Evolutionary conservation across 2,888 invertebrate species (phyloP).

Genomic region (Thysanoteuthis rhombus): DNA sequence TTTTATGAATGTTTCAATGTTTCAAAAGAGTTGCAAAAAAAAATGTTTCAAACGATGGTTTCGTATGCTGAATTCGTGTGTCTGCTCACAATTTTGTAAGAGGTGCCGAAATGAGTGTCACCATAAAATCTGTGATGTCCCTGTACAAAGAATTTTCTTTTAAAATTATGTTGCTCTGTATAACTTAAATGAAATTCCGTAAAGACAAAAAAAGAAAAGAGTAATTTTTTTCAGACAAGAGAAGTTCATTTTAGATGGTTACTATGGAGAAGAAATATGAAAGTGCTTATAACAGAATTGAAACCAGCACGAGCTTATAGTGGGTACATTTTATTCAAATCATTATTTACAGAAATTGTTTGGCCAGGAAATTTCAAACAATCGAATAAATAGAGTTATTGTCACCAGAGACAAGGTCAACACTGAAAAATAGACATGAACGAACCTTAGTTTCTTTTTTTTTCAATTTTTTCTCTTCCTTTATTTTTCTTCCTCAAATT

Average conservation of each 20-base stretch:
- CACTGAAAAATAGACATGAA: neutral
- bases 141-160: too few relatives aligned
- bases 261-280: neutral
- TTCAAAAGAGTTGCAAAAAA: too few relatives aligned
- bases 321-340: neutral
- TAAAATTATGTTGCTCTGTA: neutral
- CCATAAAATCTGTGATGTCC: too few relatives aligned
- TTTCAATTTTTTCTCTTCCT: neutral
- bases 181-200: neutral
- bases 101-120: too few relatives aligned
- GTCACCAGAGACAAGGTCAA: neutral
- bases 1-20: too few relatives aligned
- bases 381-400: neutral
- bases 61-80: too few relatives aligned
- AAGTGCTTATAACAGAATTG: neutral
- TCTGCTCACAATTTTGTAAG: too few relatives aligned
- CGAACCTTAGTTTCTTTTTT: neutral
- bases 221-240: neutral
- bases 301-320: neutral
- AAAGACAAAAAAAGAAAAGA: too few relatives aligned
- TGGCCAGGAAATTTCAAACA: neutral
- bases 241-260: neutral
- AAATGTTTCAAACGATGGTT: too few relatives aligned
- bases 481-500: neutral
- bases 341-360: neutral